Conservation (phyloP, 1,140 invertebrate species). For the Macrobrachium nipponense region DNA sequence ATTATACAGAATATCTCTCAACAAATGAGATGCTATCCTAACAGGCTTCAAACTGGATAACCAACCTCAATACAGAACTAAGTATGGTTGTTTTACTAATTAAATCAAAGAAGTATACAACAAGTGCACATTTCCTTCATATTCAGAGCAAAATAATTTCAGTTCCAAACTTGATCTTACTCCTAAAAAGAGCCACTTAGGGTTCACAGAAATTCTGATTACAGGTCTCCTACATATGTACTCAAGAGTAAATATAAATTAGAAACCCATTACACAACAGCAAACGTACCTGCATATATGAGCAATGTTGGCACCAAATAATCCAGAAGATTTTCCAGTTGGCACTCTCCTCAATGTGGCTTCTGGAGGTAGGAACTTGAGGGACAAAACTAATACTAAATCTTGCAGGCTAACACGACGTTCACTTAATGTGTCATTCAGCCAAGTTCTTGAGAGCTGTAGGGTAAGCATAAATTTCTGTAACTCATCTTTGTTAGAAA, state of each 20-base stretch:
- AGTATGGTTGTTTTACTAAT: no score
- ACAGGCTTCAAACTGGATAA: no score
- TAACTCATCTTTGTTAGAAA: constrained; percentile 16
- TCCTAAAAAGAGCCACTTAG: no score
- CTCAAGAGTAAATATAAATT: not conserved
- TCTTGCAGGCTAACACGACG: constrained; percentile 66
- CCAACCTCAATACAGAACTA: no score
- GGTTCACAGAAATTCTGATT: no score
- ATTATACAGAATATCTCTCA: no score
- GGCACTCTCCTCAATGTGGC: constrained; percentile 82
- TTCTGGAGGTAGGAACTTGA: constrained; percentile 84
- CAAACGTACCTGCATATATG: constrained; percentile 83
- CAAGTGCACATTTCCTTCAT: no score
- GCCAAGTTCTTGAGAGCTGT: constrained; percentile 65
- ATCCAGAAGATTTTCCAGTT: constrained; percentile 82
- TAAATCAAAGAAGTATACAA: no score
- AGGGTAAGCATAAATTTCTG: constrained; percentile 39
- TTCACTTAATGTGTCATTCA: constrained; percentile 65
- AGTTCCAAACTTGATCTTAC: no score
- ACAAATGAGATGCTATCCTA: no score
- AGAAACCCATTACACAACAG: no score
- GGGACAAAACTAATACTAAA: constrained; percentile 72
- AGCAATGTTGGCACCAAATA: constrained; percentile 89
- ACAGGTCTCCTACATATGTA: constrained; percentile 7
- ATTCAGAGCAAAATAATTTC: no score